Conservation (phyloP, 37 sponge, comb jelly and placozoan genomes). For the Bolinopsis microptera region DNA sequence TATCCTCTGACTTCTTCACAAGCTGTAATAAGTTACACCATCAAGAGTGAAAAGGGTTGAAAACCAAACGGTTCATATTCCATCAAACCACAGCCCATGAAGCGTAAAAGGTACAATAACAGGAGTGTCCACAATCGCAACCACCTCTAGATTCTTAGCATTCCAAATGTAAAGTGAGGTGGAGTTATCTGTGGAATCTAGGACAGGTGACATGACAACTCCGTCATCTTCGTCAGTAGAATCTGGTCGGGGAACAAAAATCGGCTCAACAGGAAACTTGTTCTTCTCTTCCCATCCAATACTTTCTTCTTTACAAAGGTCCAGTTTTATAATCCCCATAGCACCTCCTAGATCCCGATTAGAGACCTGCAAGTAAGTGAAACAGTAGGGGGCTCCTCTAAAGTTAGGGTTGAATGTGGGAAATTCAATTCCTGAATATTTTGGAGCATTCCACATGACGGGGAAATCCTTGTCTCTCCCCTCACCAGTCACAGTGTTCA, state of each 20-base stretch:
- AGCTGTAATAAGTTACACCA: too few species aligned
- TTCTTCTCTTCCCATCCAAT: slow-evolving; percentile 34
- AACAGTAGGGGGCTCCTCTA: slow-evolving; percentile 53
- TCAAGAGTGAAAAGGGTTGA: too few species aligned
- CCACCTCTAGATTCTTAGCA: slow-evolving; percentile 50
- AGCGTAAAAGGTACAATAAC: slow-evolving; percentile 10
- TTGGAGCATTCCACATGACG: not conserved
- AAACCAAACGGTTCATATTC: not conserved
- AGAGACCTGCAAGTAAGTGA: slow-evolving; percentile 4
- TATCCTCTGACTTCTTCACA: too few species aligned
- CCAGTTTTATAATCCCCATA: slow-evolving; percentile 42
- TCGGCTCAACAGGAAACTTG: slow-evolving; percentile 52
- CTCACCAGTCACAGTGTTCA: slow-evolving; percentile 29
- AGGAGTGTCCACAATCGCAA: slow-evolving; percentile 27
- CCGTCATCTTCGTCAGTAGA: slow-evolving; percentile 57
- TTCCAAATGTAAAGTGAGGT: slow-evolving; percentile 38
- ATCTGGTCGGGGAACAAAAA: slow-evolving; percentile 36
- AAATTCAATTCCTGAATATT: slow-evolving; percentile 15
- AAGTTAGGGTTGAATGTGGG: not conserved
- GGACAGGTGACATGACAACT: slow-evolving; percentile 19
- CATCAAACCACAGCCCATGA: slow-evolving; percentile 32
- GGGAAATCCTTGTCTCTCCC: not conserved
- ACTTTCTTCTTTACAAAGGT: slow-evolving; percentile 17
- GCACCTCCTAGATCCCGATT: not conserved
- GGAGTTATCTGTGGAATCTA: not conserved